Percentiles rank a stretch among this genome's conserved stretches.
Evolutionary conservation across 2,888 invertebrate genomes (phyloP).

Genomic region (Nematopogon swammerdamellus): DNA sequence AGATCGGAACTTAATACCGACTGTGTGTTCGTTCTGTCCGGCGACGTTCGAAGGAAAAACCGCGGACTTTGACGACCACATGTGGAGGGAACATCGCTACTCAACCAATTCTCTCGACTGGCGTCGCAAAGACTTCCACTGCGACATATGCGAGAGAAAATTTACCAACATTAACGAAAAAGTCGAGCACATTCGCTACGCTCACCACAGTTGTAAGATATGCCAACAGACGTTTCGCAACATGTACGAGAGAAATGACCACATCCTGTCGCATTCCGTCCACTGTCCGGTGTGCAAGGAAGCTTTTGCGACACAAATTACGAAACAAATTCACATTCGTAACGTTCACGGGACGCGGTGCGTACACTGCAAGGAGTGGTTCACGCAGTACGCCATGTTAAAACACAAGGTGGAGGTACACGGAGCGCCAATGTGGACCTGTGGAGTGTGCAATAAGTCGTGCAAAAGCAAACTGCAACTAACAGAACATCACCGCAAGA

Average conservation of each 20-base stretch:
- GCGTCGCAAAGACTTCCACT: not conserved
- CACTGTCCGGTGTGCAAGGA: not conserved
- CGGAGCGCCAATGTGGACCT: not conserved
- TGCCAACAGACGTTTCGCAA: slow-evolving; percentile 1
- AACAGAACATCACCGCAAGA: not conserved
- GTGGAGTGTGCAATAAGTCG: not conserved
- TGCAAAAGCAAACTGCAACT: not conserved
- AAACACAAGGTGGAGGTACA: not conserved
- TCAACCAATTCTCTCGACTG: not conserved
- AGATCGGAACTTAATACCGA: too few relatives aligned
- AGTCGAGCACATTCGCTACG: not conserved
- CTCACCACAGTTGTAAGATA: not conserved
- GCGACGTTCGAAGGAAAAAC: too few relatives aligned
- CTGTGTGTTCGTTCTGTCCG: too few relatives aligned
- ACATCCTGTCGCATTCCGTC: not conserved
- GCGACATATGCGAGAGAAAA: not conserved
- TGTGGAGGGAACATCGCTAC: not conserved
- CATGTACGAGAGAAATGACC: slow-evolving; percentile 4
- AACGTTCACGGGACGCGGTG: not conserved
- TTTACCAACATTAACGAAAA: not conserved
- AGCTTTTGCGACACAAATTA: not conserved
- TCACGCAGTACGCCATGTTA: not conserved
- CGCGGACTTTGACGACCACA: not conserved
- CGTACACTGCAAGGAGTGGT: not conserved
- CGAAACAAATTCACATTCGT: not conserved